These are phyloP conservation scores for Linyphia triangularis DNA, from an alignment of 2,888 invertebrate species.

Conservation along the genomic window DNA sequence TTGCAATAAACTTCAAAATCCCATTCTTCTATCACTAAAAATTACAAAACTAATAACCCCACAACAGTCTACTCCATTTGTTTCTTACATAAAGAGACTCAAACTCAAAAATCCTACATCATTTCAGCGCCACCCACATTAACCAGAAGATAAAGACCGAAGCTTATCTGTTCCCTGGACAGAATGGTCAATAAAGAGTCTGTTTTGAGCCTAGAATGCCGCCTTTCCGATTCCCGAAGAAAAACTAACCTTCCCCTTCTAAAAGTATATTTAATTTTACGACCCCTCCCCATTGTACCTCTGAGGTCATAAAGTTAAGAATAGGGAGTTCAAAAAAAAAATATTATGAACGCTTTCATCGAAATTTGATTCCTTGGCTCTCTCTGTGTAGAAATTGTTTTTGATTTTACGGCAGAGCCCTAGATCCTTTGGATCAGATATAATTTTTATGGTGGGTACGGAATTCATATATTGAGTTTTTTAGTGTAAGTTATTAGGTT, in stretches of 20 bases:
- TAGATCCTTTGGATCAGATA: neutral
- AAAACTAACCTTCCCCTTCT: too few relatives aligned
- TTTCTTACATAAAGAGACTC: neutral
- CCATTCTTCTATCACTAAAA: too few relatives aligned
- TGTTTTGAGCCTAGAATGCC: neutral
- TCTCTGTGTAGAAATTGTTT: neutral
- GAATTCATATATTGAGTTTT: neutral
- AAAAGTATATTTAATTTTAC: neutral
- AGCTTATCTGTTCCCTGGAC: neutral
- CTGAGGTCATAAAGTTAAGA: neutral
- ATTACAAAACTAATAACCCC: too few relatives aligned
- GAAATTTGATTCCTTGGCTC: too few relatives aligned
- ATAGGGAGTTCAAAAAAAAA: neutral
- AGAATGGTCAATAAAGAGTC: neutral
- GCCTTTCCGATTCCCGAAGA: too few relatives aligned
- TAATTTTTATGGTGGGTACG: neutral
- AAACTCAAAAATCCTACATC: neutral
- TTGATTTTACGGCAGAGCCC: neutral
- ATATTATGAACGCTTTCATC: too few relatives aligned
- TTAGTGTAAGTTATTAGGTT: neutral
- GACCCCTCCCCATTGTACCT: neutral
- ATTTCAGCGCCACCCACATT: neutral
- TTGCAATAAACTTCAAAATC: too few relatives aligned
- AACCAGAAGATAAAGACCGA: neutral
- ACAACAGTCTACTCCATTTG: neutral